These are phyloP conservation scores for Kradibia gibbosae DNA, from an alignment of 1,140 invertebrate genomes.

Conservation along the genomic window DNA sequence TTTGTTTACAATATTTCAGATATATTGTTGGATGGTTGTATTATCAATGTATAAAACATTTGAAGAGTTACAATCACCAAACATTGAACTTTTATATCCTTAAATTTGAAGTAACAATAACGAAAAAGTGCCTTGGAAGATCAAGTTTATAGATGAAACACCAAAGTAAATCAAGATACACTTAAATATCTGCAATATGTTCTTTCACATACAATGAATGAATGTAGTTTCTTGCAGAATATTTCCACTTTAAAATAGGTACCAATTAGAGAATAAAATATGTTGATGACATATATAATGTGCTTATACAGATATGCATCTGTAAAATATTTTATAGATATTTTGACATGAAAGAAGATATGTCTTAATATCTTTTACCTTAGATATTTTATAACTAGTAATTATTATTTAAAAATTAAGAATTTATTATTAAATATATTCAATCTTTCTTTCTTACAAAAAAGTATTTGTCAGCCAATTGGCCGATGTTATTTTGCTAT, in stretches of 20 bases:
- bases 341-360: not conserved
- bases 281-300: not conserved
- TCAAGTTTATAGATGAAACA: not conserved
- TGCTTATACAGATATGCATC: not conserved
- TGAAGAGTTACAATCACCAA: constrained; percentile 85
- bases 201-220: not conserved
- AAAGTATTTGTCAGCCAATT: too few species aligned
- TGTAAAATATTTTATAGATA: constrained; percentile 14
- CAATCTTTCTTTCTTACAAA: too few species aligned
- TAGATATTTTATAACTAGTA: not conserved
- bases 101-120: constrained; percentile 60
- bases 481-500: too few species aligned
- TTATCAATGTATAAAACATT: constrained; percentile 88
- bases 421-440: too few species aligned
- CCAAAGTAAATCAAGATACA: not conserved
- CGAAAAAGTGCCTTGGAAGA: not conserved
- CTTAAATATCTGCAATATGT: not conserved
- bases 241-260: not conserved
- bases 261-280: not conserved
- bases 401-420: not conserved
- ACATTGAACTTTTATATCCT: constrained; percentile 86
- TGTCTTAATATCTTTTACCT: not conserved
- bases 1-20: constrained; percentile 74
- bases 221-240: not conserved
- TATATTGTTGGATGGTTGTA: constrained; percentile 89